Base-by-base conservation (phyloP, 2,797 vertebrate species). In the Sandelia bainsii region DNA sequence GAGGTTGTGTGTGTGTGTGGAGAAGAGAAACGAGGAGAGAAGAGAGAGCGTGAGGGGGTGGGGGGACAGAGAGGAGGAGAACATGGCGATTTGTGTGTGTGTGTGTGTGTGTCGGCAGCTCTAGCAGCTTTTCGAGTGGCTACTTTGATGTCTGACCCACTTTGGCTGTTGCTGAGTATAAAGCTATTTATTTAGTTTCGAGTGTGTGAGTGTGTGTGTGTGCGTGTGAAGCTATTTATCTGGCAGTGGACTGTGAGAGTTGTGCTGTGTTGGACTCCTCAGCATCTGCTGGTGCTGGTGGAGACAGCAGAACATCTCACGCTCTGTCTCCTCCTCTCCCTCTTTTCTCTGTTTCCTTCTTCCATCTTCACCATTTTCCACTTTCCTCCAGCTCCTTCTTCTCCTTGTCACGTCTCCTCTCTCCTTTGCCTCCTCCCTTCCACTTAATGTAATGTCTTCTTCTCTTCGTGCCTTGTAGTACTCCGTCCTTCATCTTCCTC, bases 101-200 rank as follows among this genome's bases (percentile, higher is more conserved):
- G 50, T 69, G 17, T 73, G 71, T 78, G 79, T 69, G 69, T 58
- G 74, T 85, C 57, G 78, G 86, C 84, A 80, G 87, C 84, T 90
- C 80, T 81, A 84, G 82, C 89, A 90, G 90, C 89, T 92, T 89
- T 91, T 89, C 73, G 72, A 91, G 84, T 82, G 92, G 88, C 90
- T 90, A 92, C 92, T 92, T 93, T 92, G 89, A 91, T 92, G 91
- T 92, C 88, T 93, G 92, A 93, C 91, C 91, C 92, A 93, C 89
- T 93, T 93, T 90, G 91, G 86, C 88, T 90, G 86, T 89, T 90
- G 88, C 90, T 80, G 88, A 91, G 85, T 86, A 89, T 90, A 89
- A 91, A 91, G 84, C 90, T 92, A 90, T 93, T 93, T 91, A 92
- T 91, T 91, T 90, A 83, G 87, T 82, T 82, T 69, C 4, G 39